Percentiles rank a stretch among this genome's conserved stretches.
phyloP scores from a whole-genome alignment of 2,797 vertebrate genomes.

The Agapornis canus region DNA sequence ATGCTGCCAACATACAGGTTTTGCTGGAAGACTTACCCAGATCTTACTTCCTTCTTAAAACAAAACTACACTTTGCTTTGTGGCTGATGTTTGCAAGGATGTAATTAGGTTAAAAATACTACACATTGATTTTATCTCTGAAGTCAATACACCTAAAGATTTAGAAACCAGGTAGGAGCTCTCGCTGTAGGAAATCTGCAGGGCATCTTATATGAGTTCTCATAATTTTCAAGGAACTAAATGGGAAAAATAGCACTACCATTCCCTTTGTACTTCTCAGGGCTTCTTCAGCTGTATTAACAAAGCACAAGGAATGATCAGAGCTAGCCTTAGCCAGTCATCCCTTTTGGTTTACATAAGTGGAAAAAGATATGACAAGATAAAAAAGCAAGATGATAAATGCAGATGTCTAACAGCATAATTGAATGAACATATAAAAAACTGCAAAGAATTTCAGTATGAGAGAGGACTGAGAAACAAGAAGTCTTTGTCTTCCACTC shows the following conservation, averaged over 20 bases:
- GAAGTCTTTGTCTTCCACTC: background rate
- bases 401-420: background rate
- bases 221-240: background rate
- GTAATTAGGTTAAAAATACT: conserved; percentile 52
- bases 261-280: background rate
- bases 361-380: background rate
- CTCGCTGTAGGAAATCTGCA: background rate
- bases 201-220: background rate
- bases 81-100: conserved; percentile 19
- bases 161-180: background rate
- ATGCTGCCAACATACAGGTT: background rate
- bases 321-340: background rate
- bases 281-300: background rate
- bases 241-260: background rate
- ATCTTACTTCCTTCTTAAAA: background rate
- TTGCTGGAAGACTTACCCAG: background rate
- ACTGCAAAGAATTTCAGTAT: background rate
- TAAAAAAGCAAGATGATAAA: background rate
- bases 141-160: background rate
- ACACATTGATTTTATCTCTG: background rate
- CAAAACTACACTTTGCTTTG: background rate
- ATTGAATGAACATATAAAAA: background rate
- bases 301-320: background rate
- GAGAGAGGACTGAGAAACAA: background rate
- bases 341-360: background rate